Evolutionary conservation across 2,888 invertebrate species (phyloP).

Genomic region (Leucophenga maculata): DNA sequence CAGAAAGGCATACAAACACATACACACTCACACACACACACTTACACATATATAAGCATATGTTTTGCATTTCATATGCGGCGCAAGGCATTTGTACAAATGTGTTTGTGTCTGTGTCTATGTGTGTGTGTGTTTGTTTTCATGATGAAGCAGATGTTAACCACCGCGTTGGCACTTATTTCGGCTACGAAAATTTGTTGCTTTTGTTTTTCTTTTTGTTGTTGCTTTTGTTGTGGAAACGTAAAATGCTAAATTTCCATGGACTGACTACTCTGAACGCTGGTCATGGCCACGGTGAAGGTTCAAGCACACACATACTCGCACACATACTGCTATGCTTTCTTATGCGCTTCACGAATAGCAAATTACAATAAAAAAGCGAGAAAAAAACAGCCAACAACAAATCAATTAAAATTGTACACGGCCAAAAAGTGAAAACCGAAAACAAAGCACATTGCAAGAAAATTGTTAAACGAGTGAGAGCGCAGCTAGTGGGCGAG

Average conservation of each 20-base stretch:
- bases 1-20: background rate
- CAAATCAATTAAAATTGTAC: conserved; percentile 33
- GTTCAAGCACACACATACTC: conserved; percentile 35
- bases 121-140: conserved; percentile 40
- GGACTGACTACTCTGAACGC: conserved; percentile 32
- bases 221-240: conserved; percentile 38
- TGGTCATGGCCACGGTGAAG: conserved; percentile 67
- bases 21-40: conserved; percentile 12
- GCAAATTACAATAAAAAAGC: conserved; percentile 43
- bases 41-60: conserved; percentile 4
- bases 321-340: background rate
- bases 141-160: background rate
- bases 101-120: background rate
- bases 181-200: background rate
- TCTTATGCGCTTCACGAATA: too few relatives aligned
- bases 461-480: background rate
- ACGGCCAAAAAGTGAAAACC: background rate
- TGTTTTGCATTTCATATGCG: background rate
- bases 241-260: background rate
- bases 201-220: too few relatives aligned
- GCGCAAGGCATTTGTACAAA: too few relatives aligned
- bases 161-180: background rate
- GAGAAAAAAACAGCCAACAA: conserved; percentile 7
- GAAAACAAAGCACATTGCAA: background rate
- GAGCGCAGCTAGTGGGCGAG: background rate